phyloP scores from a whole-genome alignment of 2,113 vertebrate species.

The Tachysurus vachellii region DNA sequence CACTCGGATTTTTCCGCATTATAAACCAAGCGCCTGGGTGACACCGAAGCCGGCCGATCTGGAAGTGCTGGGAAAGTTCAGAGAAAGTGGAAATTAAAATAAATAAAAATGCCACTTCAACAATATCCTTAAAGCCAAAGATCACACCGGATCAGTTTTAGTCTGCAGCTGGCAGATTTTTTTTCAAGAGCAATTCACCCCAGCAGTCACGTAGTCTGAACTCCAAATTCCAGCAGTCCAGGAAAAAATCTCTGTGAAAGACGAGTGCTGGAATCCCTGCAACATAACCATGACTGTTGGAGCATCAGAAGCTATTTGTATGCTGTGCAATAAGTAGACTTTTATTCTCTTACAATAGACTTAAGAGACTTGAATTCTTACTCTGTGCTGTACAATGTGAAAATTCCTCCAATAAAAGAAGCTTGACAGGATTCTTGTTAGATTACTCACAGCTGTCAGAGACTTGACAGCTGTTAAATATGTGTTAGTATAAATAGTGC shows the following conservation, averaged over 20 bases:
- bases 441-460: not conserved
- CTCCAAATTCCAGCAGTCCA: constrained; percentile 9
- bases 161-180: constrained; percentile 28
- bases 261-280: constrained; percentile 1
- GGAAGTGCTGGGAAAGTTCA: constrained; percentile 58
- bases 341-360: not conserved
- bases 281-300: not conserved
- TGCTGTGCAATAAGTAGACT: not conserved
- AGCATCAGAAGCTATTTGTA: not conserved
- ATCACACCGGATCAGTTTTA: constrained; percentile 51
- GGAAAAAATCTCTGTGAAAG: constrained; percentile 29
- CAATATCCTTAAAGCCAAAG: constrained; percentile 53
- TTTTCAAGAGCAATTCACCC: constrained; percentile 14
- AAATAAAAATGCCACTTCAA: constrained; percentile 28
- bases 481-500: not conserved
- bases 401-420: constrained; percentile 17
- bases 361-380: not conserved
- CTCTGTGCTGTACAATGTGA: not conserved
- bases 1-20: constrained; percentile 53
- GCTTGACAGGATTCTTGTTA: constrained; percentile 7
- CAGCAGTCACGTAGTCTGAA: not conserved
- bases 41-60: constrained; percentile 51
- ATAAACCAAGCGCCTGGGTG: constrained; percentile 56
- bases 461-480: constrained; percentile 20
- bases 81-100: constrained; percentile 48